phyloP scores from a whole-genome alignment of 2,797 vertebrate genomes.

The Triplophysa yarkandensis region DNA sequence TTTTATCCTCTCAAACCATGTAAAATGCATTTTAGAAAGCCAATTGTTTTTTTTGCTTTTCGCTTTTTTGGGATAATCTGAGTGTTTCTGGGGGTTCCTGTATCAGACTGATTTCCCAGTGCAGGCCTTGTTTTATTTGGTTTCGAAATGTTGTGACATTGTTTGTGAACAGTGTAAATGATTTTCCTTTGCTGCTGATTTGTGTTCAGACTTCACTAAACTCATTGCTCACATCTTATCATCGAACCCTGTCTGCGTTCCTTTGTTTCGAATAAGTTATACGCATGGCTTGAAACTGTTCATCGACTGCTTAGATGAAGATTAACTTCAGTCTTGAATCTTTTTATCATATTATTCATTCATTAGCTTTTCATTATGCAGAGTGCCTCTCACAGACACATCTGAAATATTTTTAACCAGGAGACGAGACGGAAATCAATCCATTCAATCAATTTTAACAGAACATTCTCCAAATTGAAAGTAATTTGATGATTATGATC shows the following conservation, averaged over 20 bases:
- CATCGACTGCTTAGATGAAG: background rate
- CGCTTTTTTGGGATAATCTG: background rate
- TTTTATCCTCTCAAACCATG: constrained; percentile 29
- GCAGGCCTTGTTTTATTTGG: background rate
- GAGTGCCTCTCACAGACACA: background rate
- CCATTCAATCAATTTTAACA: background rate
- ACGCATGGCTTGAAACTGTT: background rate
- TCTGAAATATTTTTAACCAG: background rate
- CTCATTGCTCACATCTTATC: background rate
- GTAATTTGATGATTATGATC: background rate
- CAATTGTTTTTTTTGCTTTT: background rate
- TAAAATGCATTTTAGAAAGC: constrained; percentile 40
- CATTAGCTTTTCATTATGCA: background rate
- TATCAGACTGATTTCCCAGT: constrained; percentile 4
- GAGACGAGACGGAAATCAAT: constrained; percentile 14
- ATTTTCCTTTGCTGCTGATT: background rate
- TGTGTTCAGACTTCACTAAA: constrained; percentile 10
- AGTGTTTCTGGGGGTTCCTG: background rate
- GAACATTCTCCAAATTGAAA: constrained; percentile 4
- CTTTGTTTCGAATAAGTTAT: constrained; percentile 1
- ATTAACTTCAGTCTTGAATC: background rate
- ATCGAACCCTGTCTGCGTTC: background rate
- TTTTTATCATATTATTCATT: background rate
- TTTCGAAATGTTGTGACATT: constrained; percentile 17
- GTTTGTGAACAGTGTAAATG: background rate